Base-by-base conservation (phyloP, 2,888 invertebrate species). In the Trachelus iudaicus region DNA sequence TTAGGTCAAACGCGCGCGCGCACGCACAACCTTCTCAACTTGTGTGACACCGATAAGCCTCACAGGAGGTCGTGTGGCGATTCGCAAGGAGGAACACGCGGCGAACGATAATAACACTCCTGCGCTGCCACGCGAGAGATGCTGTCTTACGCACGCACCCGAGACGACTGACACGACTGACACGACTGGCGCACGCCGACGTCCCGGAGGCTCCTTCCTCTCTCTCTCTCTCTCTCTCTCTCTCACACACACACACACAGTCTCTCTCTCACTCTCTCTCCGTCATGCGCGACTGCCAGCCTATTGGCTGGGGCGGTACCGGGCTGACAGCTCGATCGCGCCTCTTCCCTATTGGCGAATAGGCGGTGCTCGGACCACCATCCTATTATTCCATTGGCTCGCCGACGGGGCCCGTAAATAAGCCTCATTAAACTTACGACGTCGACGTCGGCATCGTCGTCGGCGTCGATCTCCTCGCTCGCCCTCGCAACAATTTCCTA, bases 101-200 rank as follows among this genome's bases (percentile, higher is more conserved):
- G 15, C 40, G 40, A 40, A 40, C 40, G 40, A 15, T 40, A 40
- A 15, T 40, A 40, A 6, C 15, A 40, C 40, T 40, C 40, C 40
- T 31, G 73, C 56, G 35, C 73, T n/a, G 34, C 69, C 73, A 34
- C 34, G 68, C 56, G 37, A 86, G 85, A 87, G 85, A 87, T 87
- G 86, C 84, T 89, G 85, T 84, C 85, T 83, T 87, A 86, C 85
- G 87, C 88, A 86, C 89, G 90, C 86, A 88, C 86, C 88, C 86
- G 85, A 89, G 85, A 85, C 84, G 86, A 90, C 34, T 34, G 34
- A 6, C 34, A 85, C 84, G 86, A 90, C 90, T 90, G 90, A 84
- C 85, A 82, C 35, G 35, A 90, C 90, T 90, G 90, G 84, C 85
- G 82, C 71, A 35, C 68, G 35, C 69, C 23, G 15, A 73, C 37